These are phyloP conservation scores for Lampropteryx suffumata DNA, from an alignment of 2,888 invertebrate genomes.

Conservation along the genomic window DNA sequence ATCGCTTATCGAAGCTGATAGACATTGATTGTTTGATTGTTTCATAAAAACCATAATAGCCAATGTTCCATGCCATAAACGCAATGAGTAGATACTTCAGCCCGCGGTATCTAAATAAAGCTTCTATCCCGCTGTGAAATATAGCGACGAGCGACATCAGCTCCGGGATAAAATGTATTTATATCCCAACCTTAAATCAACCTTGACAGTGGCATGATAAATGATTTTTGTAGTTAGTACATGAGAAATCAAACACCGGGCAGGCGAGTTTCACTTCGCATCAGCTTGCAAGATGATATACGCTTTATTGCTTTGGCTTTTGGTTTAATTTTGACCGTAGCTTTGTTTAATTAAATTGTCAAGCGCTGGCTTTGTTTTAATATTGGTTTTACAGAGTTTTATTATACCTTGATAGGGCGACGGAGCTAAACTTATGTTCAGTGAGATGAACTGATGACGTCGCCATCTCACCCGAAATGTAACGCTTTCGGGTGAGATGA, in stretches of 20 bases:
- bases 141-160: conserved; percentile 55
- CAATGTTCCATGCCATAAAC: not conserved
- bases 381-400: not conserved
- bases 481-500: too few species aligned
- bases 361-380: not conserved
- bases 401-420: too few species aligned
- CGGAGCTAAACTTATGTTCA: too few species aligned
- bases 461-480: too few species aligned
- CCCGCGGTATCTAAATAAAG: conserved; percentile 41
- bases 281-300: not conserved
- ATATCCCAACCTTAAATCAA: conserved; percentile 79
- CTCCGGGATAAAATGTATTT: conserved; percentile 59
- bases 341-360: not conserved
- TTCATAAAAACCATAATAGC: too few species aligned
- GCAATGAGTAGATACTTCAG: conserved; percentile 11
- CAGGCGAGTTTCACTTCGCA: conserved; percentile 17
- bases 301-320: not conserved
- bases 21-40: too few species aligned
- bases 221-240: conserved; percentile 52
- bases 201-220: conserved; percentile 80
- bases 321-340: not conserved
- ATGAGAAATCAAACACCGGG: conserved; percentile 68
- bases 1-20: too few species aligned
- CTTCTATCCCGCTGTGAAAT: conserved; percentile 48
- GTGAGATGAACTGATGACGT: too few species aligned